phyloP scores from a whole-genome alignment of 1,140 invertebrate genomes.

The Varroa destructor region DNA sequence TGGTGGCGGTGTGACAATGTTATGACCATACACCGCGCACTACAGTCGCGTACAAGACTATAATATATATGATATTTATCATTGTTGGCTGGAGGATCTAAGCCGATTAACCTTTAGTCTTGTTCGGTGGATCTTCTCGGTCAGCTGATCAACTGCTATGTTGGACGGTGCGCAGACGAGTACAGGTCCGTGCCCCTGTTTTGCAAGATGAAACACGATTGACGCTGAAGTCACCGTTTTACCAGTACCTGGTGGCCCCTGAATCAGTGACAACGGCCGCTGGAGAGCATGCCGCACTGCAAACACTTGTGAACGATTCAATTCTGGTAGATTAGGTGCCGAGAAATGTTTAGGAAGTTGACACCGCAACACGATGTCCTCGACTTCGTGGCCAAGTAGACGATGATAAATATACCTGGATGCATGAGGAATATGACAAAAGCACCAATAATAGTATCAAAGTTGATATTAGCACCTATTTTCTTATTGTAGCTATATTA shows the following conservation, averaged over 20 bases:
- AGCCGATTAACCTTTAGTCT: constrained; percentile 57
- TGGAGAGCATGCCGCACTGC: constrained; percentile 98
- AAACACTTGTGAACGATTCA: constrained; percentile 75
- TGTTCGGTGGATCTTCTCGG: constrained; percentile 95
- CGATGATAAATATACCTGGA: constrained; percentile 84
- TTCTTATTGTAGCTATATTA: too few species aligned
- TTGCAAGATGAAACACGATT: constrained; percentile 93
- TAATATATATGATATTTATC: constrained; percentile 12
- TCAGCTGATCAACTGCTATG: constrained; percentile 96
- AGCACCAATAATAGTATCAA: too few species aligned
- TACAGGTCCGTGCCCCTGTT: constrained; percentile 77
- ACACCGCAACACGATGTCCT: constrained; percentile 79
- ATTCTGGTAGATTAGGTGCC: constrained; percentile 87
- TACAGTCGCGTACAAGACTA: constrained; percentile 25
- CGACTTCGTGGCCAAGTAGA: constrained; percentile 86
- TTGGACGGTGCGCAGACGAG: constrained; percentile 97
- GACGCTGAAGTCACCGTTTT: constrained; percentile 99
- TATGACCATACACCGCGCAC: neutral
- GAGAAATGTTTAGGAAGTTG: constrained; percentile 90
- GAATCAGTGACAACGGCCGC: constrained; percentile 88
- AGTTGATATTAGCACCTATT: too few species aligned
- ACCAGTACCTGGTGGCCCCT: constrained; percentile 79
- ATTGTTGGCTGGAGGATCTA: neutral
- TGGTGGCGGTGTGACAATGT: neutral
- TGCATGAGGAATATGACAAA: too few species aligned